Percentiles rank a stretch among this genome's conserved stretches.
phyloP scores from a whole-genome alignment of 2,888 invertebrate genomes.

The Heliconius aoede region DNA sequence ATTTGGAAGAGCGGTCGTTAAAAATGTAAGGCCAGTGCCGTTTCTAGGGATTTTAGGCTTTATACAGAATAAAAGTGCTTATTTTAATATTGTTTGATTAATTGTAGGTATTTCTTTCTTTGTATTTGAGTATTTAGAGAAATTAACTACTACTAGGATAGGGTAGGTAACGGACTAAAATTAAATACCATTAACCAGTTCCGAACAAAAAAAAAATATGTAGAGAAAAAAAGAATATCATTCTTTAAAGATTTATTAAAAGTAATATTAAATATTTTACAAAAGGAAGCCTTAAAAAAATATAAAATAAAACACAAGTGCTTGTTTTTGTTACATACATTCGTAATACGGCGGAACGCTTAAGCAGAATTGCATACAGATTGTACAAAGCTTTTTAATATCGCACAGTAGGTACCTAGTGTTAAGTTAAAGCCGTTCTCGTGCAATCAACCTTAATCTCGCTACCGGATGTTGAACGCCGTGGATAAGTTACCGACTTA shows the following conservation, averaged over 20 bases:
- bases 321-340: constrained; percentile 14
- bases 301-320: constrained; percentile 11
- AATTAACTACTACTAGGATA: too few species aligned
- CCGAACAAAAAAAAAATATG: background rate
- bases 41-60: constrained; percentile 24
- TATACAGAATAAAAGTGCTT: background rate
- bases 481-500: constrained; percentile 26
- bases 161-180: background rate
- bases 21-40: constrained; percentile 36
- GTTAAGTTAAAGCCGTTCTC: constrained; percentile 36
- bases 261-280: background rate
- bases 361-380: constrained; percentile 14
- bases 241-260: background rate
- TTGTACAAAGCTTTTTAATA: constrained; percentile 19
- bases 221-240: background rate
- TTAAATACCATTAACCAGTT: background rate
- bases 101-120: too few species aligned
- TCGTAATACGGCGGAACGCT: constrained; percentile 21
- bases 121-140: too few species aligned
- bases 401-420: constrained; percentile 21
- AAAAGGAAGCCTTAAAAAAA: too few species aligned
- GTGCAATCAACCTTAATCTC: constrained; percentile 41
- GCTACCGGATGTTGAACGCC: constrained; percentile 21
- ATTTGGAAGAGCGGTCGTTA: constrained; percentile 34
- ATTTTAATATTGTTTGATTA: background rate